A percentile compares a stretch with the other conserved stretches of the same genome.
Evolutionary conservation across 1,140 invertebrate genomes (phyloP).

Genomic region (Magallana gigas): DNA sequence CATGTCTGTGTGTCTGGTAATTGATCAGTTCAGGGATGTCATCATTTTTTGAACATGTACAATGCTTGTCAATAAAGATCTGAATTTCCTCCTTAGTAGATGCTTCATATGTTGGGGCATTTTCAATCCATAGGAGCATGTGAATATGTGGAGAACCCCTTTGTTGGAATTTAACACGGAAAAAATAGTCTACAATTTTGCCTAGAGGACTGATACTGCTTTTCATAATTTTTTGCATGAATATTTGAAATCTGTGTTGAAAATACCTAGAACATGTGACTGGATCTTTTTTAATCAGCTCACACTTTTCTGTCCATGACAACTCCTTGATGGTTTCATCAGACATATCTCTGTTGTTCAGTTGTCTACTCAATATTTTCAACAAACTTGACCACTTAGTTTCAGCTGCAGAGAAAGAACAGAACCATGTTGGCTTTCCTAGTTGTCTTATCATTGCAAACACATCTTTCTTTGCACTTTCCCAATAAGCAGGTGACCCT

Average conservation of each 20-base stretch:
- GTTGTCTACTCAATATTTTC: constrained; percentile 47
- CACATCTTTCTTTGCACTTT: constrained; percentile 55
- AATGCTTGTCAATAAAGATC: constrained; percentile 31
- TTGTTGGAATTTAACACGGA: constrained; percentile 49
- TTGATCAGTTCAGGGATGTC: constrained; percentile 17
- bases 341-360: constrained; percentile 35
- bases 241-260: constrained; percentile 55
- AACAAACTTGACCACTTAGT: constrained; percentile 60
- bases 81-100: constrained; percentile 23
- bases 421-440: constrained; percentile 56
- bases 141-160: constrained; percentile 53
- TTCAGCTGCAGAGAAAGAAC: constrained; percentile 60
- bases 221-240: constrained; percentile 45
- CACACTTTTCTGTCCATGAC: constrained; percentile 44
- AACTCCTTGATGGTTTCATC: constrained; percentile 54
- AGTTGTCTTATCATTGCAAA: constrained; percentile 66
- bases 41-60: constrained; percentile 36
- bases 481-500: constrained; percentile 53
- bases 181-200: constrained; percentile 21
- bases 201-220: constrained; percentile 37
- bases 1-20: constrained; percentile 53
- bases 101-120: constrained; percentile 41
- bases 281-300: constrained; percentile 57
- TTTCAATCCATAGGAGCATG: constrained; percentile 45
- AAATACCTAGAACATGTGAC: constrained; percentile 61